Conservation (phyloP, 35 echinoderm and acorn worm species). For the Ophiothrix spiculata region DNA sequence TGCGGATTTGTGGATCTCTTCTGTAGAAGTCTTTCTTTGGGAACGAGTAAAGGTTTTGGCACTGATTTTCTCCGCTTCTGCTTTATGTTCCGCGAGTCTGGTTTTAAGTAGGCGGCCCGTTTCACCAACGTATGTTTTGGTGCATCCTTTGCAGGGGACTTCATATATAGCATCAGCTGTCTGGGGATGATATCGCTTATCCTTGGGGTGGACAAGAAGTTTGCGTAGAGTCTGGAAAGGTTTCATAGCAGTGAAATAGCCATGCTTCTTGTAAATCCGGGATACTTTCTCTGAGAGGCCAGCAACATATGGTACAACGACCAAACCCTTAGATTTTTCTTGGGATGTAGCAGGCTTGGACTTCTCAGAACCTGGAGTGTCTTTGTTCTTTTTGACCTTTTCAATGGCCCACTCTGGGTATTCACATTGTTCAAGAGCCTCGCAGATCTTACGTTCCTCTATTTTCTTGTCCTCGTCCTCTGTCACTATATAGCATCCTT, state of each 20-base stretch:
- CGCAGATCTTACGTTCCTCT: background rate
- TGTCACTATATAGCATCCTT: background rate
- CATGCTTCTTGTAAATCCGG: background rate
- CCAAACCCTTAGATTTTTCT: background rate
- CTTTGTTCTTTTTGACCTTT: background rate
- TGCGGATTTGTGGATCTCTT: background rate
- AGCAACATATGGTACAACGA: background rate
- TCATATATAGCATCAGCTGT: background rate
- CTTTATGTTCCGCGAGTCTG: background rate
- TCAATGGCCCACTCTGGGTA: background rate
- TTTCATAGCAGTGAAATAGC: background rate
- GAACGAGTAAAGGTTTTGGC: background rate
- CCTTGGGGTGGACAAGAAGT: background rate
- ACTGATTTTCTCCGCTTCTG: background rate
- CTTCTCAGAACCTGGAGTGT: background rate
- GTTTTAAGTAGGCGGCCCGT: background rate
- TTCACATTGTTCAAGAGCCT: background rate
- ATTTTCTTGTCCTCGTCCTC: background rate
- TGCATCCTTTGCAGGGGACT: background rate
- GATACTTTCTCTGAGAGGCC: background rate
- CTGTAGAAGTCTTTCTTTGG: background rate
- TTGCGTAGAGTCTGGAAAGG: background rate
- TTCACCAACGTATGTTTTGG: background rate
- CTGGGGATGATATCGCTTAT: background rate
- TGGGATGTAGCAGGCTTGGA: background rate